Conservation (phyloP, 2,113 vertebrate species). For the Oncorhynchus mykiss region DNA sequence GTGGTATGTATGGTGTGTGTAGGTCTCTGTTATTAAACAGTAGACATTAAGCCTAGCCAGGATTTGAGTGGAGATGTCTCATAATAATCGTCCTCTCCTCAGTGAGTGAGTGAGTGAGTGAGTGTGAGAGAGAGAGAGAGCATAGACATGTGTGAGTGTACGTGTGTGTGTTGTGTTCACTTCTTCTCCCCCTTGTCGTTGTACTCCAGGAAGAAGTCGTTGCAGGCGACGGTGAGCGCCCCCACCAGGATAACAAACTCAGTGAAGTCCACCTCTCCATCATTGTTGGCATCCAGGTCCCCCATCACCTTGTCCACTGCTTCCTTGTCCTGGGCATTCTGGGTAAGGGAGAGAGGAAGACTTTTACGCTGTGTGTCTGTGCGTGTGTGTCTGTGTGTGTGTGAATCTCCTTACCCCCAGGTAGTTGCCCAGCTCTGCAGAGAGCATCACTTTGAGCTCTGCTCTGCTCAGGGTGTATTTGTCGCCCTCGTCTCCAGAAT, state of each 20-base stretch:
- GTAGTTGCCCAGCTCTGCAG: slow-evolving; percentile 75
- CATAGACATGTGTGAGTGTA: background rate
- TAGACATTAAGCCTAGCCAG: background rate
- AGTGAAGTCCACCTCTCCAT: slow-evolving; percentile 81
- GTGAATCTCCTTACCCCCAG: slow-evolving; percentile 60
- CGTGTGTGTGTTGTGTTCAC: slow-evolving; percentile 28
- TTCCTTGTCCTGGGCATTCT: slow-evolving; percentile 78
- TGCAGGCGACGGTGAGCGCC: slow-evolving; percentile 80
- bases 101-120: background rate
- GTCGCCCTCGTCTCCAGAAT: slow-evolving; percentile 82
- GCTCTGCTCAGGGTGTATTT: slow-evolving; percentile 80
- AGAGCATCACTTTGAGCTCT: slow-evolving; percentile 84
- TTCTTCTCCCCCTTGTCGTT: slow-evolving; percentile 69
- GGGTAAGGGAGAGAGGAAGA: slow-evolving; percentile 5
- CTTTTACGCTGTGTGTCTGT: background rate
- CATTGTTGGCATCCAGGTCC: slow-evolving; percentile 78
- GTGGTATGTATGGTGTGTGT: background rate
- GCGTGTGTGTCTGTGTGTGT: background rate
- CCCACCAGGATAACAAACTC: slow-evolving; percentile 80
- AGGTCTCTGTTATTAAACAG: background rate
- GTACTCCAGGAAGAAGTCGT: slow-evolving; percentile 80
- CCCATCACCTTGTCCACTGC: slow-evolving; percentile 81
- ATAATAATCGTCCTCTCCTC: background rate
- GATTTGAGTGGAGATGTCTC: background rate
- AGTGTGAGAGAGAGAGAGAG: background rate